Percentiles rank a stretch among this genome's conserved stretches.
These are phyloP conservation scores for Clepsis dumicolana DNA, from an alignment of 2,888 invertebrate genomes.

Conservation along the genomic window DNA sequence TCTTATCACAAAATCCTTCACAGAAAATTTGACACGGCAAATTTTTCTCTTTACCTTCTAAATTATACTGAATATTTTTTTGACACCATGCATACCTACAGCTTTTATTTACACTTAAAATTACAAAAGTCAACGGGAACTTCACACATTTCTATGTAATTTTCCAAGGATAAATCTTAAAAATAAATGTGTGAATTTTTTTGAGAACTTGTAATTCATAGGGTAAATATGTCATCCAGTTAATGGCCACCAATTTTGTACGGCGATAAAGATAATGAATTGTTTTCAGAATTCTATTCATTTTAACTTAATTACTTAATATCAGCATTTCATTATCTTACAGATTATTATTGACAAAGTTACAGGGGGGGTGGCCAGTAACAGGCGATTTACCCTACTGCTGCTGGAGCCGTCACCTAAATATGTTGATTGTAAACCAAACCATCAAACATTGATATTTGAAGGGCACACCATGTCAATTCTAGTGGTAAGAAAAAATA, in stretches of 20 bases:
- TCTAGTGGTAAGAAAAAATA: background rate
- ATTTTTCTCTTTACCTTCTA: background rate
- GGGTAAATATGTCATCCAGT: too few relatives aligned
- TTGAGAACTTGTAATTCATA: background rate
- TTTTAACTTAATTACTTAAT: too few relatives aligned
- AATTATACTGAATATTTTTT: background rate
- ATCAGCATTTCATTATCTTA: too few relatives aligned
- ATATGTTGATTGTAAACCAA: slow-evolving; percentile 5
- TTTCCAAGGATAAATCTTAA: background rate
- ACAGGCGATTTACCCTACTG: too few relatives aligned
- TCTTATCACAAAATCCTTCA: too few relatives aligned
- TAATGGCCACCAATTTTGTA: too few relatives aligned
- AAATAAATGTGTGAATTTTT: background rate
- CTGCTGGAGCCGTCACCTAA: slow-evolving; percentile 11
- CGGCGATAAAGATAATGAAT: too few relatives aligned
- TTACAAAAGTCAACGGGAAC: background rate
- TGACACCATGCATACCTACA: background rate
- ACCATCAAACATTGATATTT: background rate
- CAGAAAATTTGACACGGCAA: too few relatives aligned
- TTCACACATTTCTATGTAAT: background rate
- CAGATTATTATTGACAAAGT: too few relatives aligned
- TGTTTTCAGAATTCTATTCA: too few relatives aligned
- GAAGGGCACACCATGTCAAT: background rate
- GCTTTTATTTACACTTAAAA: background rate
- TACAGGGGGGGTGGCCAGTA: too few relatives aligned